Conservation (phyloP, 2,888 invertebrate genomes). For the Mellilla xanthometata region DNA sequence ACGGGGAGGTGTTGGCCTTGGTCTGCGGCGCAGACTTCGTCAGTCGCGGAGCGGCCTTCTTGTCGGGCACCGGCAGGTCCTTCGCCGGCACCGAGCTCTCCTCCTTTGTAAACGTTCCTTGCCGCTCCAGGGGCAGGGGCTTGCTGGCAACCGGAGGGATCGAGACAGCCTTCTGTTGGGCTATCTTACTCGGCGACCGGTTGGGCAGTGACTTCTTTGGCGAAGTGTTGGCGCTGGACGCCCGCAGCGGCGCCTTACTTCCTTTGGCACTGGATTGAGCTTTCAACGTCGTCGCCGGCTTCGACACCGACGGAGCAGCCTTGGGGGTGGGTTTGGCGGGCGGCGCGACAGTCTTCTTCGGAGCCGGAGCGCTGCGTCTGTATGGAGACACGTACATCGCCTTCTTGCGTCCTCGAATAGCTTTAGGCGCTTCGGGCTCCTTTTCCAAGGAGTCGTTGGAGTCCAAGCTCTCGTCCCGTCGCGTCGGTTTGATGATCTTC, state of each 20-base stretch:
- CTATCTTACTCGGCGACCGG: conserved; percentile 54
- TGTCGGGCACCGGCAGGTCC: conserved; percentile 62
- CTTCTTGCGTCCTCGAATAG: conserved; percentile 86
- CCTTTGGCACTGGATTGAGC: conserved; percentile 58
- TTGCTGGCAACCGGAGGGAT: conserved; percentile 53
- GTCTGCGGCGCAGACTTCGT: conserved; percentile 52
- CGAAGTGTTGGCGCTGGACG: conserved; percentile 55
- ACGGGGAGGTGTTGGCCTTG: conserved; percentile 69
- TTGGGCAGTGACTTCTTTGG: conserved; percentile 62
- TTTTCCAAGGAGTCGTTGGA: conserved; percentile 72
- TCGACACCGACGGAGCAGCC: conserved; percentile 37
- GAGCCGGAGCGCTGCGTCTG: conserved; percentile 56
- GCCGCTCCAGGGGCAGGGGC: conserved; percentile 86
- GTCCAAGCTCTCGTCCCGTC: conserved; percentile 68
- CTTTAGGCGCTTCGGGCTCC: conserved; percentile 76
- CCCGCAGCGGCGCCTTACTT: conserved; percentile 47
- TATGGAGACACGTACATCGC: conserved; percentile 86
- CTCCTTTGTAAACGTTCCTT: conserved; percentile 96
- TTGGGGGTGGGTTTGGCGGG: conserved; percentile 43
- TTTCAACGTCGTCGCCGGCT: conserved; percentile 46
- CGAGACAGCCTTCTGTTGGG: conserved; percentile 43
- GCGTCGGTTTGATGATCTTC: conserved; percentile 82
- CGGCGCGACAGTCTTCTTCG: conserved; percentile 53
- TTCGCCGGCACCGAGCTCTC: conserved; percentile 78
- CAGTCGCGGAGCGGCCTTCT: conserved; percentile 42